These are phyloP conservation scores for Pluvianellus socialis DNA, from an alignment of 2,113 vertebrate species.

Conservation along the genomic window DNA sequence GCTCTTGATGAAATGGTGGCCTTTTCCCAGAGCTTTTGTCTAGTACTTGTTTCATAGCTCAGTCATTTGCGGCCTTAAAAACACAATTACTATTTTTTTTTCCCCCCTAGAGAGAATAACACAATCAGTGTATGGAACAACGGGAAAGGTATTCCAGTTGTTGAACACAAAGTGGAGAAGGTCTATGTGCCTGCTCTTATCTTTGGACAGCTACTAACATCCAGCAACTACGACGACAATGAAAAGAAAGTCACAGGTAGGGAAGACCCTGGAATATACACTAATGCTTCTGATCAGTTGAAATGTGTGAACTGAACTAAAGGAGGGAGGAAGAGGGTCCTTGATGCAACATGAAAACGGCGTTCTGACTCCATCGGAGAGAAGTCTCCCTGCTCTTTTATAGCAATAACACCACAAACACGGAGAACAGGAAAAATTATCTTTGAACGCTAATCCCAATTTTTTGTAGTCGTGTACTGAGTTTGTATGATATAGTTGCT, in stretches of 20 bases:
- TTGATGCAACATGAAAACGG: not conserved
- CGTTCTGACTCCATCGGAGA: not conserved
- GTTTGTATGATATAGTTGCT: not conserved
- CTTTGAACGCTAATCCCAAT: not conserved
- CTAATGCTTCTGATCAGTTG: not conserved
- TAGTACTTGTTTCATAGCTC: not conserved
- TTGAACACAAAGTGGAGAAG: conserved; percentile 97
- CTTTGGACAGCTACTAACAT: conserved; percentile 96
- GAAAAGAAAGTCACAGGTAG: conserved; percentile 98
- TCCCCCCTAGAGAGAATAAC: conserved; percentile 88
- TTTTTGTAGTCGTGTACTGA: not conserved
- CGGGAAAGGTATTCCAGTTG: conserved; percentile 96
- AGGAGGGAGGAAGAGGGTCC: accelerated
- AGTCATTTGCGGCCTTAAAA: not conserved
- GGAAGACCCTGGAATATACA: not conserved
- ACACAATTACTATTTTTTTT: not conserved
- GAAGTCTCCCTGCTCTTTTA: not conserved
- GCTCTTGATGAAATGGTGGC: conserved; percentile 14
- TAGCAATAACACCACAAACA: not conserved
- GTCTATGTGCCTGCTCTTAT: conserved; percentile 97
- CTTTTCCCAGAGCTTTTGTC: not conserved
- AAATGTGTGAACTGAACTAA: not conserved
- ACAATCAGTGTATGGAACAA: conserved; percentile 96
- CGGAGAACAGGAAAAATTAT: not conserved
- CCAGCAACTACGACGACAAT: conserved; percentile 95